Conservation (phyloP, 2,113 vertebrate genomes). For the Mirounga angustirostris region DNA sequence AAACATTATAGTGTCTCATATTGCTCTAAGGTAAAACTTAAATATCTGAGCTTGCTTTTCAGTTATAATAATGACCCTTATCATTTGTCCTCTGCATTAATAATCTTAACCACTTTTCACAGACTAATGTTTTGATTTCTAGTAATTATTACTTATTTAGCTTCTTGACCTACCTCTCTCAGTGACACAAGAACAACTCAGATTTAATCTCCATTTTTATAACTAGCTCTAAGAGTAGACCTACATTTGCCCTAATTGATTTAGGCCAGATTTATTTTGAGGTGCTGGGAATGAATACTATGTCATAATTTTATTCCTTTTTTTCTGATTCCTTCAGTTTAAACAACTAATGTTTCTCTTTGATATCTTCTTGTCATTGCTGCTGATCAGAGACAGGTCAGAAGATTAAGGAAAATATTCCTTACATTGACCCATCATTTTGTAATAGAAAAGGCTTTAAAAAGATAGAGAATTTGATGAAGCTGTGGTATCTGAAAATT, state of each 20-base stretch:
- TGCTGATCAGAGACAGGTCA: neutral
- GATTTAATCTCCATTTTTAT: neutral
- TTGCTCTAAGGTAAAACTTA: neutral
- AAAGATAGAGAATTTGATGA: neutral
- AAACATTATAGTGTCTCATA: neutral
- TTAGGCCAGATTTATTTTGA: conserved; percentile 40
- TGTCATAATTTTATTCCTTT: neutral
- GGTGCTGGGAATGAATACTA: neutral
- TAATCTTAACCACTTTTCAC: conserved; percentile 18
- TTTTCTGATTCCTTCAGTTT: neutral
- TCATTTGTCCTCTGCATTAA: conserved; percentile 10
- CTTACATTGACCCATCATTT: neutral
- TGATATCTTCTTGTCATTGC: conserved; percentile 6
- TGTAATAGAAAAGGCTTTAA: neutral
- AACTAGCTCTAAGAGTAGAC: conserved; percentile 13
- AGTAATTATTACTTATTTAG: conserved; percentile 15
- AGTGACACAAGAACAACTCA: neutral
- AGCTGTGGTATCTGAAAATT: conserved; percentile 16
- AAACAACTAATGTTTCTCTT: neutral
- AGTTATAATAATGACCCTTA: neutral
- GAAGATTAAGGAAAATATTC: neutral
- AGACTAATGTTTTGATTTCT: neutral
- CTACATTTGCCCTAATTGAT: neutral
- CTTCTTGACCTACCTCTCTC: neutral
- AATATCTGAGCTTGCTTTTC: conserved; percentile 9